A percentile compares a stretch with the other conserved stretches of the same genome.
Evolutionary conservation across 2,888 invertebrate genomes (phyloP).

Genomic region (Euzetes globulus): DNA sequence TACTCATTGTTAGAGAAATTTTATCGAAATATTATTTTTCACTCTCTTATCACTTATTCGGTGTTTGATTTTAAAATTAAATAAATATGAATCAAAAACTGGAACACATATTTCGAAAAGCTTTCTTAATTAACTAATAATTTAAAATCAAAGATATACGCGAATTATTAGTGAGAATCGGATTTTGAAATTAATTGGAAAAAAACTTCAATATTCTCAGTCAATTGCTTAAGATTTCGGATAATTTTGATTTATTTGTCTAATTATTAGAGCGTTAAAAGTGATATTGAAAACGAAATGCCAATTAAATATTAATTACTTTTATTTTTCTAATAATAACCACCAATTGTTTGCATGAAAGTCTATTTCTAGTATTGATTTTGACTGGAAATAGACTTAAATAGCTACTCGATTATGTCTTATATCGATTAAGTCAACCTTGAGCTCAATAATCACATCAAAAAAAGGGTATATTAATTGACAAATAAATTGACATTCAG

Average conservation of each 20-base stretch:
- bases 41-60: not conserved
- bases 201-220: not conserved
- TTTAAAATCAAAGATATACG: not conserved
- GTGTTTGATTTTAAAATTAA: not conserved
- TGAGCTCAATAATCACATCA: not conserved
- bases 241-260: not conserved
- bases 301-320: not conserved
- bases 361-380: not conserved
- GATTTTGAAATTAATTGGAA: not conserved
- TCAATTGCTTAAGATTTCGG: conserved; percentile 17
- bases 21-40: not conserved
- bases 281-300: not conserved
- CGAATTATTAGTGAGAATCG: not conserved
- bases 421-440: not conserved
- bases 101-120: no score
- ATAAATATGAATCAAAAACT: not conserved
- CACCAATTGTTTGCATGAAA: not conserved
- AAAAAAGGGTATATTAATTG: not conserved
- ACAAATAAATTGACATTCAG: conserved; percentile 17
- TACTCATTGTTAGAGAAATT: not conserved
- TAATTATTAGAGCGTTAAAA: conserved; percentile 4
- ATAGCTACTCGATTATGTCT: not conserved
- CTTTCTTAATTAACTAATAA: not conserved
- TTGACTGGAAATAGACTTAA: not conserved
- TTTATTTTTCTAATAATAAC: not conserved